Evolutionary conservation across 1,140 invertebrate genomes (phyloP).

Genomic region (Platyscapa corneri): DNA sequence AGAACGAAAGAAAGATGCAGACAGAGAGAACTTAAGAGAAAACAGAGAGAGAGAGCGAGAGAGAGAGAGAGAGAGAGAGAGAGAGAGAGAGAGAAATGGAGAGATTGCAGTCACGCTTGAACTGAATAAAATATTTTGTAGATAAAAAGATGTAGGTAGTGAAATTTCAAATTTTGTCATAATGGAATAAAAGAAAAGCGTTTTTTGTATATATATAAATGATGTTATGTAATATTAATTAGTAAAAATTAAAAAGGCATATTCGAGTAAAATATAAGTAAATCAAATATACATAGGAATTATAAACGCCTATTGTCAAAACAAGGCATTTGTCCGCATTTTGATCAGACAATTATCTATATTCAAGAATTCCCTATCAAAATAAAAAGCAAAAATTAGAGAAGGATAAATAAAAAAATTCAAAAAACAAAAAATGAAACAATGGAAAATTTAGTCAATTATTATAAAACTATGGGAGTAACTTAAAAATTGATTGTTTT

Average conservation of each 20-base stretch:
- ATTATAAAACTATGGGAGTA: constrained; percentile 31
- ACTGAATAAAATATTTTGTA: constrained; percentile 52
- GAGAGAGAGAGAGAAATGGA: not conserved
- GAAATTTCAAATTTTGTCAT: constrained; percentile 53
- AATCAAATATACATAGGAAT: constrained; percentile 33
- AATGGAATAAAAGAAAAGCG: constrained; percentile 27
- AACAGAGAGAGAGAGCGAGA: not conserved
- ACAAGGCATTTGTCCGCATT: constrained; percentile 18
- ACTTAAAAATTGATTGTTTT: constrained; percentile 34
- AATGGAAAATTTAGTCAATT: constrained; percentile 52
- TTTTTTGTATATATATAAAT: constrained; percentile 52
- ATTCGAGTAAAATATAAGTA: constrained; percentile 32
- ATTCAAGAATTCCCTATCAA: not conserved
- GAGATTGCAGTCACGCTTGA: constrained; percentile 9
- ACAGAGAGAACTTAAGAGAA: not conserved
- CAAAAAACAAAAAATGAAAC: not conserved
- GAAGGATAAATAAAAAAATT: not conserved
- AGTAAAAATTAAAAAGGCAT: constrained; percentile 46
- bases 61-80: constrained; percentile 31
- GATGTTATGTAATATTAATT: constrained; percentile 51
- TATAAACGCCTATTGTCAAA: constrained; percentile 23
- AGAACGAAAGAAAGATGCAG: not conserved
- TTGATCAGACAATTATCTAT: constrained; percentile 15
- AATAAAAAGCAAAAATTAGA: not conserved
- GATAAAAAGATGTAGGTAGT: constrained; percentile 46